phyloP scores from a whole-genome alignment of 2,888 invertebrate genomes.

The Timema cristinae region DNA sequence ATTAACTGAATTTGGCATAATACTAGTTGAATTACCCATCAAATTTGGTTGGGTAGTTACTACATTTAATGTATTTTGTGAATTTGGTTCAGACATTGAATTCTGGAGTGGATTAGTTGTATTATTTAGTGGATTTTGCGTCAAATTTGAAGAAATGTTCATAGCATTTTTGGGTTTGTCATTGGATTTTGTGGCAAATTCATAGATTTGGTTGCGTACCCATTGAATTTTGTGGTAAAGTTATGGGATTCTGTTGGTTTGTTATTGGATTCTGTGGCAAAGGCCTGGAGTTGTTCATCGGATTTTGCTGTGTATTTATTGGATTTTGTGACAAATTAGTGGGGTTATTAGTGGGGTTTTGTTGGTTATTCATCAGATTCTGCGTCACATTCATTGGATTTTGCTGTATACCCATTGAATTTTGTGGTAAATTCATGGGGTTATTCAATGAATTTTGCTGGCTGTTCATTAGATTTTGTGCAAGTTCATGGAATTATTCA shows the following conservation, averaged over 20 bases:
- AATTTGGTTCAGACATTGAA: background rate
- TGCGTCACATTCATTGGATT: conserved; percentile 12
- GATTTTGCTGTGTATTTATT: background rate
- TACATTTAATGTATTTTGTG: background rate
- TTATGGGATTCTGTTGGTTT: background rate
- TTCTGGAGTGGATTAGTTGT: conserved; percentile 9
- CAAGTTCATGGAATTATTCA: background rate
- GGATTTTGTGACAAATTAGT: conserved; percentile 9
- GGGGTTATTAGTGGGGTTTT: conserved; percentile 1
- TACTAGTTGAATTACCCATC: background rate
- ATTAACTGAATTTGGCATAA: too few species aligned
- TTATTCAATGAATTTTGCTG: background rate
- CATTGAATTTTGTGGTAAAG: conserved; percentile 12
- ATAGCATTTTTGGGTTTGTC: conserved; percentile 6
- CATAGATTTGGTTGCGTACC: conserved; percentile 4
- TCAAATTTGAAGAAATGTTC: background rate
- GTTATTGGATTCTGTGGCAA: conserved; percentile 6
- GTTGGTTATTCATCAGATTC: conserved; percentile 5
- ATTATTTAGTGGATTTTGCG: background rate
- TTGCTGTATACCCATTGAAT: background rate
- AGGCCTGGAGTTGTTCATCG: background rate
- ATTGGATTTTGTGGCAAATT: conserved; percentile 12
- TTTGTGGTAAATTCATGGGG: conserved; percentile 2
- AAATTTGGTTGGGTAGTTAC: conserved; percentile 7
- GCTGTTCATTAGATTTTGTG: conserved; percentile 16